Conservation (phyloP, 2,113 vertebrate genomes). For the Pachycephala philippinensis region DNA sequence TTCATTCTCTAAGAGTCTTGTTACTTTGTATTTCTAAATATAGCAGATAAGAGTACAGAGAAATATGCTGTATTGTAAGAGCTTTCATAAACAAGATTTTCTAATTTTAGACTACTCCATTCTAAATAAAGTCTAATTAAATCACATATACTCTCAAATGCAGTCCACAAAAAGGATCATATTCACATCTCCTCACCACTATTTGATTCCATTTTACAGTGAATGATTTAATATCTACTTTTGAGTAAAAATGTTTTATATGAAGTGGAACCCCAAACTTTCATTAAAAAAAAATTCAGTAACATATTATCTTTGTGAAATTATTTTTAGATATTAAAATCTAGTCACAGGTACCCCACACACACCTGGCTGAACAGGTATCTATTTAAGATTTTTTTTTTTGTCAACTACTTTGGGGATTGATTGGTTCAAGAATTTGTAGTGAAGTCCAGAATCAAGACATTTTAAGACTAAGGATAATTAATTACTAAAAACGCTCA, state of each 20-base stretch:
- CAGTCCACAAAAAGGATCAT: background rate
- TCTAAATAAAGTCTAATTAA: conserved; percentile 47
- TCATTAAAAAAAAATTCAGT: background rate
- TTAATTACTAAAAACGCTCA: background rate
- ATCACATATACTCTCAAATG: conserved; percentile 10
- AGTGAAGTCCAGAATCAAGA: background rate
- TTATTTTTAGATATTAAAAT: conserved; percentile 1
- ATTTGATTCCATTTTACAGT: background rate
- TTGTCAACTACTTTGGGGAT: background rate
- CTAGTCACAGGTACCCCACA: background rate
- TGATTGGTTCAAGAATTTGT: background rate
- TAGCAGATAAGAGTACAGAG: conserved; percentile 6
- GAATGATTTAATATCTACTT: background rate
- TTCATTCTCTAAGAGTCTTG: background rate
- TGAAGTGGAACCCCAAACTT: background rate
- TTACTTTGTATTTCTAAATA: conserved; percentile 28
- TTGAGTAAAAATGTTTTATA: background rate
- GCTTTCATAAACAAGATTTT: conserved; percentile 48
- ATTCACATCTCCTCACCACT: background rate
- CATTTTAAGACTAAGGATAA: background rate
- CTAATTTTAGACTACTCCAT: conserved; percentile 50
- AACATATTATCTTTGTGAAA: background rate
- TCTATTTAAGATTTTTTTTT: background rate
- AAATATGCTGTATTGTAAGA: conserved; percentile 33
- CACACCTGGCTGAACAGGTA: background rate